A percentile compares a stretch with the other conserved stretches of the same genome.
Evolutionary conservation across 2,888 invertebrate genomes (phyloP).

Genomic region (Hypolimnas misippus): DNA sequence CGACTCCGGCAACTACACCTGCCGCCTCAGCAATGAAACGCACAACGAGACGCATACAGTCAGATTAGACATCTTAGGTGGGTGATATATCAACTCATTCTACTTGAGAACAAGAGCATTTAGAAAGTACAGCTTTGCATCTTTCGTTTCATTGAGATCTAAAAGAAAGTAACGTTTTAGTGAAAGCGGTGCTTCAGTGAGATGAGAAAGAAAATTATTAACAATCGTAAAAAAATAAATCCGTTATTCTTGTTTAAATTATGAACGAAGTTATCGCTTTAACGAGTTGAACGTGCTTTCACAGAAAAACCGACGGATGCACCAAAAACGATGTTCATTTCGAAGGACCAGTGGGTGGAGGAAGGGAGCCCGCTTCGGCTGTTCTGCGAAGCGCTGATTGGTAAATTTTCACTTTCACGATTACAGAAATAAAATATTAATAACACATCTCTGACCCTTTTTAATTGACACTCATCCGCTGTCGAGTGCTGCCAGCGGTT

Average conservation of each 20-base stretch:
- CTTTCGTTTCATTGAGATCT: constrained; percentile 7
- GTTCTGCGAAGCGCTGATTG: constrained; percentile 91
- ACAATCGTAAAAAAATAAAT: constrained; percentile 1
- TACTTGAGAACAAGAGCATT: not conserved
- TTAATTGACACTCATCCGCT: constrained; percentile 13
- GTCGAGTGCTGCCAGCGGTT: constrained; percentile 21
- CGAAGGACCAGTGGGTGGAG: constrained; percentile 85
- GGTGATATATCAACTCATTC: constrained; percentile 43
- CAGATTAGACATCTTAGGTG: constrained; percentile 87
- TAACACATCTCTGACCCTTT: constrained; percentile 19
- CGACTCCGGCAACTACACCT: constrained; percentile 90
- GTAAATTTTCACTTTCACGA: constrained; percentile 65
- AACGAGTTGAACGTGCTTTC: constrained; percentile 45
- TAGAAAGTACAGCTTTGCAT: constrained; percentile 10
- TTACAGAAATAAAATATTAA: constrained; percentile 22
- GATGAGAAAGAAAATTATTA: not conserved
- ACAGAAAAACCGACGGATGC: constrained; percentile 86
- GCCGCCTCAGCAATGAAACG: constrained; percentile 88
- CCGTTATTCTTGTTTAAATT: constrained; percentile 42
- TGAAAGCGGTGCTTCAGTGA: constrained; percentile 24
- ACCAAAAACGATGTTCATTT: constrained; percentile 87
- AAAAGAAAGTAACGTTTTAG: constrained; percentile 26
- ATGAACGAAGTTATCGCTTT: not conserved
- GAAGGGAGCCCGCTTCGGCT: constrained; percentile 86
- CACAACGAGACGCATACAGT: constrained; percentile 86